Percentiles rank a stretch among this genome's conserved stretches.
phyloP scores from a whole-genome alignment of 2,113 vertebrate genomes.

The Dipodomys stephensi region DNA sequence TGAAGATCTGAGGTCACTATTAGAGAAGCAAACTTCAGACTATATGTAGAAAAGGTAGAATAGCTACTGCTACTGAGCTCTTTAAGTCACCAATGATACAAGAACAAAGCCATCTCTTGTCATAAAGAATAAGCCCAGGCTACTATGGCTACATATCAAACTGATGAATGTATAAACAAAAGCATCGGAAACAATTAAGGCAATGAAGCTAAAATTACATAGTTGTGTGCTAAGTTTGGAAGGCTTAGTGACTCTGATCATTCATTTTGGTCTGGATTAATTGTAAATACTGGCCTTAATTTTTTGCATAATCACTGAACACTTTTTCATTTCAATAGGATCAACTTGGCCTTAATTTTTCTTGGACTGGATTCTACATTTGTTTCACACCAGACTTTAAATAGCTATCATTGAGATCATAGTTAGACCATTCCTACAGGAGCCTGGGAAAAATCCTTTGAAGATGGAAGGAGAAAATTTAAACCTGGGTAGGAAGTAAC shows the following conservation, averaged over 20 bases:
- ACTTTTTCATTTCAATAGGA: background rate
- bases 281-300: slow-evolving; percentile 41
- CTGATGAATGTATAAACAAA: background rate
- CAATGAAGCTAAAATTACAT: background rate
- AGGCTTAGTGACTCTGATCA: background rate
- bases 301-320: slow-evolving; percentile 9
- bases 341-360: background rate
- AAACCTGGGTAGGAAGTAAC: too few relatives aligned
- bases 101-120: background rate
- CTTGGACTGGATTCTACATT: background rate
- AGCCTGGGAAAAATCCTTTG: background rate
- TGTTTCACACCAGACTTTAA: background rate
- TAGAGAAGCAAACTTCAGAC: background rate
- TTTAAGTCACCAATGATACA: background rate
- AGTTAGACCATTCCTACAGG: background rate
- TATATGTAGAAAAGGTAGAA: rapidly evolving
- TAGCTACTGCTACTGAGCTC: background rate
- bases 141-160: background rate
- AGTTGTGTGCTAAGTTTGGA: background rate
- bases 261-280: slow-evolving; percentile 19
- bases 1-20: background rate
- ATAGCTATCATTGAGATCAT: background rate
- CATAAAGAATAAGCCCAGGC: background rate
- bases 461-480: background rate
- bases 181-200: background rate